Percentiles rank a stretch among this genome's conserved stretches.
Conservation (phyloP, 2,888 invertebrate genomes). For the Stenolophus ochropezus region DNA sequence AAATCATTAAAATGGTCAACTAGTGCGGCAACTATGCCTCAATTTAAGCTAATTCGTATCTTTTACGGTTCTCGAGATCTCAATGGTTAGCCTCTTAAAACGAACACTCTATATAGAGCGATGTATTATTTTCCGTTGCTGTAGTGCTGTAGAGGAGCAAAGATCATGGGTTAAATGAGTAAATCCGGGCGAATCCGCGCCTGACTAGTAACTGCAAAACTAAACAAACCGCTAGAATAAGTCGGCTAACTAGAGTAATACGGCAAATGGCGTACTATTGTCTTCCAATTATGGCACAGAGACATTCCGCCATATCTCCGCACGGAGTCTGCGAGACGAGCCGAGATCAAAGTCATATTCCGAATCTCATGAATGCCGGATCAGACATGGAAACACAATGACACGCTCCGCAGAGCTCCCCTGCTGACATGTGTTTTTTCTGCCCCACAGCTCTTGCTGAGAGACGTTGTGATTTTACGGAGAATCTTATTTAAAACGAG, state of each 20-base stretch:
- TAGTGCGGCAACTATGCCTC: no score
- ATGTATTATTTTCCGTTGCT: no score
- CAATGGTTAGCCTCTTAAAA: no score
- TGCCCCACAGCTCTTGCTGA: constrained; percentile 1
- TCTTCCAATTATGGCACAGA: constrained; percentile 24
- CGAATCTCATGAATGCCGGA: constrained; percentile 49
- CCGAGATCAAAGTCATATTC: constrained; percentile 47
- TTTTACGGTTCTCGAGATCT: no score
- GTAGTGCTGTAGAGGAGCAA: no score
- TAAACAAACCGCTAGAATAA: constrained; percentile 18
- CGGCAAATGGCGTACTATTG: constrained; percentile 14
- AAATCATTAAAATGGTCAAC: no score
- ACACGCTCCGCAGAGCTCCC: constrained; percentile 37
- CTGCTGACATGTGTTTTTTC: constrained; percentile 50
- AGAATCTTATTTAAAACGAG: constrained; percentile 32
- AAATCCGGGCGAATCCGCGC: background rate
- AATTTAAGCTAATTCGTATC: no score
- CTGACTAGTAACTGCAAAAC: background rate
- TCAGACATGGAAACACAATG: constrained; percentile 50
- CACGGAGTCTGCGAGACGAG: background rate
- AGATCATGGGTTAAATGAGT: no score
- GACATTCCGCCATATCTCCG: constrained; percentile 13
- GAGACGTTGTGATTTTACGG: constrained; percentile 36
- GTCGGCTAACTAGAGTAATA: constrained; percentile 9
- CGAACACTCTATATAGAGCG: no score